These are phyloP conservation scores for Cantharis rustica DNA, from an alignment of 2,888 invertebrate genomes.

Conservation along the genomic window DNA sequence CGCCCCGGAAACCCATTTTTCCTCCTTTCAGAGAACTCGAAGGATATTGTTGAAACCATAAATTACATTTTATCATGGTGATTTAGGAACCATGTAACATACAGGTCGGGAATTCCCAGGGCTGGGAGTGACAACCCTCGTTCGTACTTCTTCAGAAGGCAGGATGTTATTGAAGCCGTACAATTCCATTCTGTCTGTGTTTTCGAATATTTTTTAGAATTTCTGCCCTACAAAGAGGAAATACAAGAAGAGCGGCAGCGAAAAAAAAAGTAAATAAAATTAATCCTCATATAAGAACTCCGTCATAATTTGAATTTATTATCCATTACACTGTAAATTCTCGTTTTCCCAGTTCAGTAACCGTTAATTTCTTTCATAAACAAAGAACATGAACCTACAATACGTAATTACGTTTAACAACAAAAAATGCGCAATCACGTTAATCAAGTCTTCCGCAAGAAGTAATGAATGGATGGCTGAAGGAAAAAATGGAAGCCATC, in stretches of 20 bases:
- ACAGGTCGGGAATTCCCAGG: not conserved
- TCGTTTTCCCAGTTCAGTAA: not conserved
- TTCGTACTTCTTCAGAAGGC: not conserved
- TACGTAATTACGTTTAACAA: not conserved
- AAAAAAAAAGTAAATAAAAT: not conserved
- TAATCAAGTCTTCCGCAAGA: not conserved
- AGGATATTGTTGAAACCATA: no score
- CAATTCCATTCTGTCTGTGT: not conserved
- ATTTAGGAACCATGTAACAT: not conserved
- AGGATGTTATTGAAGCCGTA: not conserved
- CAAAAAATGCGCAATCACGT: not conserved
- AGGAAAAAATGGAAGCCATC: not conserved
- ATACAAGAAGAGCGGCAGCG: no score
- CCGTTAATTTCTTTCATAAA: not conserved
- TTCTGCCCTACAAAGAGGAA: not conserved
- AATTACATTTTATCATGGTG: not conserved
- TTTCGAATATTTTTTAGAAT: not conserved
- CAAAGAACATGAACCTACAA: not conserved
- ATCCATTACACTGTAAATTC: not conserved
- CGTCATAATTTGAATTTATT: not conserved
- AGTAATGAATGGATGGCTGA: not conserved
- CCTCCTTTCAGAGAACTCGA: not conserved
- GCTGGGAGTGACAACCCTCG: not conserved
- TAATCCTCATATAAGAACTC: not conserved
- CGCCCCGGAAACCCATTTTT: not conserved